Conservation (phyloP, 2,113 vertebrate genomes). For the Willisornis vidua region DNA sequence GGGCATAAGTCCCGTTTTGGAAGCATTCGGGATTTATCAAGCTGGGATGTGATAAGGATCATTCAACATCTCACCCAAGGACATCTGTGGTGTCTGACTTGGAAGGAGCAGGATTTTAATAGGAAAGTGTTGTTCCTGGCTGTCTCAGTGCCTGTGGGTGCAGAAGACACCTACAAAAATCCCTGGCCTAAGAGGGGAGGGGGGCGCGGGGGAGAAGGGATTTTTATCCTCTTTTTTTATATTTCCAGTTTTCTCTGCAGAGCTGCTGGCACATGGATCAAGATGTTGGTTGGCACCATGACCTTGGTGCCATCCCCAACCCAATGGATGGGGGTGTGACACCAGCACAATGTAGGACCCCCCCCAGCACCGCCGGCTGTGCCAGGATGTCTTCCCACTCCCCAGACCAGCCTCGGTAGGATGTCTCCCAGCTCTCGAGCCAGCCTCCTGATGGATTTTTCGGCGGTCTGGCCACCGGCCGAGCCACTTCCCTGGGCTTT, state of each 20-base stretch:
- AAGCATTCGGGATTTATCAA: accelerated
- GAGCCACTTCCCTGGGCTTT: not conserved
- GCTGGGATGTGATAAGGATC: accelerated
- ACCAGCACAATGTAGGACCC: not conserved
- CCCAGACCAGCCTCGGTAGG: not conserved
- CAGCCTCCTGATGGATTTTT: not conserved
- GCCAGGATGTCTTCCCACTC: not conserved
- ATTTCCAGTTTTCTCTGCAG: not conserved
- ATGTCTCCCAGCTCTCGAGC: not conserved
- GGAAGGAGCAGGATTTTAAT: accelerated
- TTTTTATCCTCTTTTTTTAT: not conserved
- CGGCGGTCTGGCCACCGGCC: conserved; percentile 1
- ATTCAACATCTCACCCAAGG: accelerated
- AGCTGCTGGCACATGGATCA: not conserved
- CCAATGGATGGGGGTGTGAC: not conserved
- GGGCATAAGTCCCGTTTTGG: accelerated
- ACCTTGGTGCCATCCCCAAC: not conserved
- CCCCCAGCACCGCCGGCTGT: not conserved
- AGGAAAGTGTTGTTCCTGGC: accelerated
- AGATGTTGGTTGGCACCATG: not conserved
- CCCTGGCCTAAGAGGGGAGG: too few relatives aligned
- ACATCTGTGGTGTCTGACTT: accelerated
- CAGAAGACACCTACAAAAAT: not conserved
- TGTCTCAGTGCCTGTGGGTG: accelerated
- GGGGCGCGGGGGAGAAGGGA: accelerated